Conservation (phyloP, 35 echinoderm and acorn worm species). For the Anneissia japonica region DNA sequence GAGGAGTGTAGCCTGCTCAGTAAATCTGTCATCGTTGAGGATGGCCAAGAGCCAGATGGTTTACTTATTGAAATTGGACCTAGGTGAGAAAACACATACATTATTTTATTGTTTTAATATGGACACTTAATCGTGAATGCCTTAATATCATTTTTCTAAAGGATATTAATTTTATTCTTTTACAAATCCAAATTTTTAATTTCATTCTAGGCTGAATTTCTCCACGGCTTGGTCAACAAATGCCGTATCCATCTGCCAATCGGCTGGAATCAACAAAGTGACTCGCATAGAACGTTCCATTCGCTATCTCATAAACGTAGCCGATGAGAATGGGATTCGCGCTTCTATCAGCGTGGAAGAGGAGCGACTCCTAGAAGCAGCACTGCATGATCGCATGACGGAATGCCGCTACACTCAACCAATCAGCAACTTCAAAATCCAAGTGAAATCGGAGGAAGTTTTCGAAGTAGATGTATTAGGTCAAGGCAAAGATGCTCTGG, state of each 20-base stretch:
- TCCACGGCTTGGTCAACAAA: slow-evolving; percentile 99
- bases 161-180: background rate
- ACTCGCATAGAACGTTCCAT: slow-evolving; percentile 72
- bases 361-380: slow-evolving; percentile 33
- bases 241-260: slow-evolving; percentile 94
- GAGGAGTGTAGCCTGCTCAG: slow-evolving; percentile 32
- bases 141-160: background rate
- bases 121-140: background rate
- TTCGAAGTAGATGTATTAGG: slow-evolving; percentile 87
- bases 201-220: slow-evolving; percentile 74
- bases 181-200: background rate
- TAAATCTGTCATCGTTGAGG: slow-evolving; percentile 22
- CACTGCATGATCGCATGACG: slow-evolving; percentile 90
- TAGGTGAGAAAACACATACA: slow-evolving; percentile 31
- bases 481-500: slow-evolving; percentile 58
- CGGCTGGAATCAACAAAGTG: slow-evolving; percentile 67
- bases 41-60: background rate
- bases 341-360: slow-evolving; percentile 20
- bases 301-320: slow-evolving; percentile 51
- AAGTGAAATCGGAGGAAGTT: slow-evolving; percentile 65
- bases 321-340: background rate
- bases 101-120: background rate
- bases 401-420: slow-evolving; percentile 84
- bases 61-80: slow-evolving; percentile 79
- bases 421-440: slow-evolving; percentile 69